Evolutionary conservation across 2,113 vertebrate genomes (phyloP).

Genomic region (Gracilinanus agilis): DNA sequence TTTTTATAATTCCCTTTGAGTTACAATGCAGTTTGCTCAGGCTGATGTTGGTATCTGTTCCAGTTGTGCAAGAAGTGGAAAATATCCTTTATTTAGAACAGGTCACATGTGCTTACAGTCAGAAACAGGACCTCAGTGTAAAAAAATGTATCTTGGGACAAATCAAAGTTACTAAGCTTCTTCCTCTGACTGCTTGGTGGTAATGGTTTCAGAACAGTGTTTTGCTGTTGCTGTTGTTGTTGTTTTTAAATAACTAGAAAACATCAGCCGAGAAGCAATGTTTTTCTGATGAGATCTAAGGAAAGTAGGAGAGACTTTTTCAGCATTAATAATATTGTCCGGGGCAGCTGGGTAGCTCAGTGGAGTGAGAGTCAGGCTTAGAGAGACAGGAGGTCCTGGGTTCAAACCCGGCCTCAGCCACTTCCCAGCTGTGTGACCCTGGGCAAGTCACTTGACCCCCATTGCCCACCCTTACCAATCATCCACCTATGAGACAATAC

Average conservation of each 20-base stretch:
- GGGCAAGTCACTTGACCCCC: too few species aligned
- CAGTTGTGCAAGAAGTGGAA: conserved; percentile 91
- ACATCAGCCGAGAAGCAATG: background rate
- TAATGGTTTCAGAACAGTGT: conserved; percentile 67
- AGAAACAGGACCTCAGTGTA: conserved; percentile 84
- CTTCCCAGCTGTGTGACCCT: too few species aligned
- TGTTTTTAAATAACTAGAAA: conserved; percentile 73
- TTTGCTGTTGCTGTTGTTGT: background rate
- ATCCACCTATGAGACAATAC: too few species aligned
- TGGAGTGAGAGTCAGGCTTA: too few species aligned
- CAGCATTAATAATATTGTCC: too few species aligned
- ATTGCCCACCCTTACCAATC: too few species aligned
- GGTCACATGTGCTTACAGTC: conserved; percentile 89
- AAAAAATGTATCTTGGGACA: conserved; percentile 85
- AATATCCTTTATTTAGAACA: conserved; percentile 92
- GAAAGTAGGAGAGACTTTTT: background rate
- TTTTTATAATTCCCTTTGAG: conserved; percentile 80
- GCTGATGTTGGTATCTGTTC: conserved; percentile 90
- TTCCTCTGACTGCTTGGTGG: conserved; percentile 78
- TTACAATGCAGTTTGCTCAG: conserved; percentile 85
- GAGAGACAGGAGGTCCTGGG: too few species aligned
- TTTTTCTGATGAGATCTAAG: background rate
- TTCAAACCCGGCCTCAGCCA: too few species aligned
- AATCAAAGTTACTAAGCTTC: conserved; percentile 85
- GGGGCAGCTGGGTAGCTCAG: too few species aligned